Percentiles rank a stretch among this genome's conserved stretches.
Conservation (phyloP, 1,140 invertebrate species). For the Trinorchestia longiramus region DNA sequence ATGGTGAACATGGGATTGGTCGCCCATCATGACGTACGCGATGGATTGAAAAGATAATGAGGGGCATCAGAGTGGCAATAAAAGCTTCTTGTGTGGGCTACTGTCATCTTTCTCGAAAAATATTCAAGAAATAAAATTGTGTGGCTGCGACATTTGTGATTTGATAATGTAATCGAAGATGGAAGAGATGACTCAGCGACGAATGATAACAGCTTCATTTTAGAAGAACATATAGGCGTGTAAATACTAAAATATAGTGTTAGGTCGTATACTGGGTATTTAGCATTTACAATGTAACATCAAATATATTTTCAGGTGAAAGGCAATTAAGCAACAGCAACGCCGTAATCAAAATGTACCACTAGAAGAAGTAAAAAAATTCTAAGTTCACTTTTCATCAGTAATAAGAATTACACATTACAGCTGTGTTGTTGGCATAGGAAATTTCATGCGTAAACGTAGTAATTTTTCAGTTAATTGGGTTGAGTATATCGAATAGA, state of each 20-base stretch:
- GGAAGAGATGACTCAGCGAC: background rate
- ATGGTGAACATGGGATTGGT: background rate
- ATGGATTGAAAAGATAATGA: background rate
- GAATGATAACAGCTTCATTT: background rate
- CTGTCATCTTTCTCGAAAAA: background rate
- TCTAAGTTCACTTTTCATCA: background rate
- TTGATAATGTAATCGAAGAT: background rate
- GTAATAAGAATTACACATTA: background rate
- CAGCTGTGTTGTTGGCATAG: background rate
- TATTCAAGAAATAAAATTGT: background rate
- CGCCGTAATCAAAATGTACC: background rate
- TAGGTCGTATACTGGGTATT: background rate
- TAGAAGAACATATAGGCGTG: background rate
- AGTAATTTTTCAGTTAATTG: background rate
- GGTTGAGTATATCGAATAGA: background rate
- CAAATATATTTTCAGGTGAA: background rate
- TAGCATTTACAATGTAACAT: background rate
- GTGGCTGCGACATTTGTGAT: background rate
- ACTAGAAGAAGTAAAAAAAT: background rate
- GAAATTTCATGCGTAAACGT: background rate
- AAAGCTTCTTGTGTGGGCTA: background rate
- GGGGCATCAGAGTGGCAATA: background rate
- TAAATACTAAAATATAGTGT: background rate
- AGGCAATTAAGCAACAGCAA: background rate
- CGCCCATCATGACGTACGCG: background rate